These are phyloP conservation scores for Trachymyrmex septentrionalis DNA, from an alignment of 1,140 invertebrate genomes.

Conservation along the genomic window DNA sequence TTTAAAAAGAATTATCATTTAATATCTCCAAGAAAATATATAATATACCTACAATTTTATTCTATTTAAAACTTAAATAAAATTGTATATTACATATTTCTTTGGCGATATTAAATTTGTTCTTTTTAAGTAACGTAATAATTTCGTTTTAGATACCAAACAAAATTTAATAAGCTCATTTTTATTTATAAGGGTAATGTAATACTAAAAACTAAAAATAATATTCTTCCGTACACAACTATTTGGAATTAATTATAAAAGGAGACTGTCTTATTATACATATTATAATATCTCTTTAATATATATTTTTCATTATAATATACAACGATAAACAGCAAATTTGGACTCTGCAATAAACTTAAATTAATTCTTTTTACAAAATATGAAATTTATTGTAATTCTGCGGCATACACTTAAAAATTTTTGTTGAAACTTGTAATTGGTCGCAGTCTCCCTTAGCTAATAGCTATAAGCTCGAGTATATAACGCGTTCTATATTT, in stretches of 20 bases:
- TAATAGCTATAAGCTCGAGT: slow-evolving; percentile 7
- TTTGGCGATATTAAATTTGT: too few relatives aligned
- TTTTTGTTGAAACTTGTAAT: slow-evolving; percentile 36
- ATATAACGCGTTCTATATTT: slow-evolving; percentile 16
- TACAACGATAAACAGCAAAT: neutral
- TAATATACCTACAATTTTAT: neutral
- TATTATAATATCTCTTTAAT: neutral
- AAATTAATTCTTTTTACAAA: slow-evolving; percentile 8
- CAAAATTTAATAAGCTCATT: neutral
- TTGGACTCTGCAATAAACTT: neutral
- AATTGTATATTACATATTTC: too few relatives aligned
- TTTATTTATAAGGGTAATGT: neutral
- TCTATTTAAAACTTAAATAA: too few relatives aligned
- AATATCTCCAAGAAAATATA: neutral
- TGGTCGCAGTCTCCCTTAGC: neutral
- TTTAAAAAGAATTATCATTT: neutral
- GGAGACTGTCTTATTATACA: neutral
- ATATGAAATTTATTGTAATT: neutral
- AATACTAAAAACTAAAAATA: neutral
- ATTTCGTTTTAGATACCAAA: too few relatives aligned
- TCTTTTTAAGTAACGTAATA: too few relatives aligned
- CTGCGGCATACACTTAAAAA: neutral
- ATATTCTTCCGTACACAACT: slow-evolving; percentile 7
- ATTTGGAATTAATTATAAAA: neutral
- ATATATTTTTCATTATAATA: too few relatives aligned